Conservation (phyloP, 2,113 vertebrate genomes). For the Gnathonemus longibarbis region DNA sequence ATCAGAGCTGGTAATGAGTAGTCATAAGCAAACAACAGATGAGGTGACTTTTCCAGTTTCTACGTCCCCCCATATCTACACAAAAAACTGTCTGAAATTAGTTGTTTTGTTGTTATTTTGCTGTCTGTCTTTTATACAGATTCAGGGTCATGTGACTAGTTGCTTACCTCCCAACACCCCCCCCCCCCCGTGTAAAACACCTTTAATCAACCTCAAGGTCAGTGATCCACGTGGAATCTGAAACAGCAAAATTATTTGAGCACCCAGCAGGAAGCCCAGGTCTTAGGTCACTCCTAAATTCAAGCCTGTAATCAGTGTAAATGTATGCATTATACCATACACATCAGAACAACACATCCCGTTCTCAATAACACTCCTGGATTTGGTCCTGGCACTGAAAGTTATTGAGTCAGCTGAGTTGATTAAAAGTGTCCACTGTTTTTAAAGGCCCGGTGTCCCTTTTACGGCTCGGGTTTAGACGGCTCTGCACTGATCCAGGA, state of each 20-base stretch:
- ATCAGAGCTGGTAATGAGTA: conserved; percentile 5
- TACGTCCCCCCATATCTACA: background rate
- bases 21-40: background rate
- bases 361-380: background rate
- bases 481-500: background rate
- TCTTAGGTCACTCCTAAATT: background rate
- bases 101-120: background rate
- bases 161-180: background rate
- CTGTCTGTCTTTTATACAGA: background rate
- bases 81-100: background rate
- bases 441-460: background rate
- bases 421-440: background rate
- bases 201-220: background rate
- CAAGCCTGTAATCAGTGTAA: background rate
- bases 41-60: background rate
- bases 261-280: background rate
- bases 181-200: background rate
- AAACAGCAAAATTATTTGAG: background rate
- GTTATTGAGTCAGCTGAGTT: background rate
- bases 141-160: background rate
- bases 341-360: background rate
- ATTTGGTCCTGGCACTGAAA: background rate
- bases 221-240: background rate
- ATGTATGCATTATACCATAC: background rate
- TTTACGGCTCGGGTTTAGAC: background rate